These are phyloP conservation scores for Diadophis punctatus DNA, from an alignment of 2,113 vertebrate species.

Conservation along the genomic window DNA sequence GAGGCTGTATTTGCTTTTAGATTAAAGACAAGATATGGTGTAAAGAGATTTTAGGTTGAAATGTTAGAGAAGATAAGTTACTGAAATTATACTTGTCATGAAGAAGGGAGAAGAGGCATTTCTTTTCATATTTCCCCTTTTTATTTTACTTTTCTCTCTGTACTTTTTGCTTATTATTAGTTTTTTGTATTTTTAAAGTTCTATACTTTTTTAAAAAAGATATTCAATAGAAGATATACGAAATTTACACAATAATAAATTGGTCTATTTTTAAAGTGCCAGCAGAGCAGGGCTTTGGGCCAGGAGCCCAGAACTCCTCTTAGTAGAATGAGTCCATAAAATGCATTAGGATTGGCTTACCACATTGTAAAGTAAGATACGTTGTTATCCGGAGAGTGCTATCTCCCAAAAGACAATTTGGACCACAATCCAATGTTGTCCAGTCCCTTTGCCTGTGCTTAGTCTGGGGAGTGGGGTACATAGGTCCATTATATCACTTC, in stretches of 20 bases:
- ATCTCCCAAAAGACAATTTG: background rate
- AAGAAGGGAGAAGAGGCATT: no score
- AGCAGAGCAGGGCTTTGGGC: background rate
- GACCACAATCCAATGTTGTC: background rate
- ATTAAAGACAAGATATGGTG: no score
- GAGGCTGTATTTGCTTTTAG: no score
- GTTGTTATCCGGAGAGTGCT: background rate
- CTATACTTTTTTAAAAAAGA: background rate
- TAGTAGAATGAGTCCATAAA: background rate
- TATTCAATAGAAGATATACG: background rate
- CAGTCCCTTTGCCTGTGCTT: background rate
- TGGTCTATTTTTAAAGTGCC: background rate
- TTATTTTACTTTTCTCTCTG: no score
- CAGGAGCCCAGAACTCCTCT: background rate
- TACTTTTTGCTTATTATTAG: background rate
- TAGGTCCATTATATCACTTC: background rate
- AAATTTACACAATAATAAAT: background rate
- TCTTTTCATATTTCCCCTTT: no score
- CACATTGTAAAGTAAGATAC: background rate
- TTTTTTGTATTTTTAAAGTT: background rate
- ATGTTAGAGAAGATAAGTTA: no score
- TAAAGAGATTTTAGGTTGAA: no score
- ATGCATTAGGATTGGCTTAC: background rate
- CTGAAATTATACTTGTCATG: no score
- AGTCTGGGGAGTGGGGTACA: background rate